A percentile compares a stretch with the other conserved stretches of the same genome.
Conservation (phyloP, 2,888 invertebrate genomes). For the Cerceris rybyensis region DNA sequence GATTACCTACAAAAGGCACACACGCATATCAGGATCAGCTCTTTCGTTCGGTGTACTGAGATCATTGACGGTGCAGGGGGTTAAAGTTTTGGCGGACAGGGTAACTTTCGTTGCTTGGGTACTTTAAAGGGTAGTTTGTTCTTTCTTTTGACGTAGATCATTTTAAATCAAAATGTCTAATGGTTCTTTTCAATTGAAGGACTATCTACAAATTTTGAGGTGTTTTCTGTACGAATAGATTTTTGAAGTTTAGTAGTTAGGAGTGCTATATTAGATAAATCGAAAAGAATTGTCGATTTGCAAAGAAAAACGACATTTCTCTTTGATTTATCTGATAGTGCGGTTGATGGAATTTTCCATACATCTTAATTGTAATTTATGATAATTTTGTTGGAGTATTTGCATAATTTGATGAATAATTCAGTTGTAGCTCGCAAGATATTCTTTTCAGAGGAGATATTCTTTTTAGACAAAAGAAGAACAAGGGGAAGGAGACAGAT, state of each 20-base stretch:
- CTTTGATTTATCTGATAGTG: too few relatives aligned
- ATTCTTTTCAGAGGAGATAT: not conserved
- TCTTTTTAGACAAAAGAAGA: constrained; percentile 25
- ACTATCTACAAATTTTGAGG: too few relatives aligned
- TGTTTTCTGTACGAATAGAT: too few relatives aligned
- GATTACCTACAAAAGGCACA: constrained; percentile 90
- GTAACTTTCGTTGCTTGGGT: constrained; percentile 4
- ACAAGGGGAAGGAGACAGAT: constrained; percentile 21
- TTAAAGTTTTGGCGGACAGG: constrained; percentile 17
- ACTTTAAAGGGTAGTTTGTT: constrained; percentile 20
- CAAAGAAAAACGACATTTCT: too few relatives aligned
- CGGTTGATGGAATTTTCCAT: too few relatives aligned
- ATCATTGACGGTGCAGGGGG: constrained; percentile 38
- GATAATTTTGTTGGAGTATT: not conserved
- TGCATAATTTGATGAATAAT: not conserved
- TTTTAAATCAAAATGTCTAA: not conserved
- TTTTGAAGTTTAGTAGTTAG: too few relatives aligned
- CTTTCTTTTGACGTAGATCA: constrained; percentile 12
- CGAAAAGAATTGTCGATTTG: too few relatives aligned
- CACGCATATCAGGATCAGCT: constrained; percentile 67
- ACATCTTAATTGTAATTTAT: not conserved
- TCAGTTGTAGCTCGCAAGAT: too few relatives aligned
- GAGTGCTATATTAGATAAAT: too few relatives aligned
- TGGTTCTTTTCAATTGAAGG: too few relatives aligned
- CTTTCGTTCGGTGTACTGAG: constrained; percentile 47